phyloP scores from a whole-genome alignment of 1,140 invertebrate genomes.

The Formica selysi region DNA sequence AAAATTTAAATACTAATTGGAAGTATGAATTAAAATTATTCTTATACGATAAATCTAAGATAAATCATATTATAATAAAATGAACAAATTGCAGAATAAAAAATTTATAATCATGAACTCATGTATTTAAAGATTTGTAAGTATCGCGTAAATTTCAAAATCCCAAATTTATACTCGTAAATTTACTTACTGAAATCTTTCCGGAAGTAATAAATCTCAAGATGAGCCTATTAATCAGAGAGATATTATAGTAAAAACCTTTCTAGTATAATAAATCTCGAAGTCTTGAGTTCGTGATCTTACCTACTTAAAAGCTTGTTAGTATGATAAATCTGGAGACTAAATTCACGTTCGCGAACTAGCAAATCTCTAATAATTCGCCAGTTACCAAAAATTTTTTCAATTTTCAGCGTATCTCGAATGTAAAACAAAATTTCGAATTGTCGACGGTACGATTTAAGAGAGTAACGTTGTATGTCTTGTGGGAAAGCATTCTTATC shows the following conservation, averaged over 20 bases:
- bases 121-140: background rate
- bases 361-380: slow-evolving; percentile 26
- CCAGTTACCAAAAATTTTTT: background rate
- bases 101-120: background rate
- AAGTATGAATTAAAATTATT: too few relatives aligned
- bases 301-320: slow-evolving; percentile 40
- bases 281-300: slow-evolving; percentile 20
- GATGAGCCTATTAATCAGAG: slow-evolving; percentile 31
- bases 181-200: slow-evolving; percentile 39
- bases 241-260: slow-evolving; percentile 49
- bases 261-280: slow-evolving; percentile 23
- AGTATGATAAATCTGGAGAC: slow-evolving; percentile 33
- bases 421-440: slow-evolving; percentile 25
- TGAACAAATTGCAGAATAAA: background rate
- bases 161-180: background rate
- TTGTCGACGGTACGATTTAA: slow-evolving; percentile 61
- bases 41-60: background rate
- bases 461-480: slow-evolving; percentile 56
- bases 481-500: slow-evolving; percentile 46
- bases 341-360: slow-evolving; percentile 20
- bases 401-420: slow-evolving; percentile 19
- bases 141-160: slow-evolving; percentile 11
- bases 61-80: slow-evolving; percentile 6
- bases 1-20: slow-evolving; percentile 3
- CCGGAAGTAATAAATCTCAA: slow-evolving; percentile 36